A percentile compares a stretch with the other conserved stretches of the same genome.
Conservation (phyloP, 2,888 invertebrate genomes). For the Tinea semifulvella region DNA sequence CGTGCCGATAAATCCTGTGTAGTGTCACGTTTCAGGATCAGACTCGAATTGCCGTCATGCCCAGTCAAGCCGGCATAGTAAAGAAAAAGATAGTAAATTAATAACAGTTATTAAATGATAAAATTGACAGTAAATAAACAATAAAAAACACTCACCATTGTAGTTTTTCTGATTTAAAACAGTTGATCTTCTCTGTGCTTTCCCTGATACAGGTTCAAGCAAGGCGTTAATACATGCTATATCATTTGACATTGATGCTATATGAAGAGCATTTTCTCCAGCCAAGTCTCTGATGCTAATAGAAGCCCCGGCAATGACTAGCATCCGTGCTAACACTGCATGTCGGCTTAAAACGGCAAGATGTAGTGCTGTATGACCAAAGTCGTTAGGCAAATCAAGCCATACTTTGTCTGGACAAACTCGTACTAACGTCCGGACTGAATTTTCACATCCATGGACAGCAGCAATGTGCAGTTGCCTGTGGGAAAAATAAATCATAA, state of each 20-base stretch:
- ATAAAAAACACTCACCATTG: slow-evolving; percentile 83
- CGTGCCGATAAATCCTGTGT: no score
- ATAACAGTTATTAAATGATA: no score
- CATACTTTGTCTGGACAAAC: slow-evolving; percentile 80
- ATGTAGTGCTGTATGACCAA: slow-evolving; percentile 85
- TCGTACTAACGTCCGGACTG: slow-evolving; percentile 77
- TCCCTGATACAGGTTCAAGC: slow-evolving; percentile 68
- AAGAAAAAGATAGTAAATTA: no score
- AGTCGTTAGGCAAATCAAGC: slow-evolving; percentile 83
- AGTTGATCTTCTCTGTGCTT: slow-evolving; percentile 46
- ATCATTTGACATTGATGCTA: slow-evolving; percentile 79
- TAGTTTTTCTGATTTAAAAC: slow-evolving; percentile 85
- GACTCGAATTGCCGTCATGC: no score
- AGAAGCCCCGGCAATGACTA: slow-evolving; percentile 82
- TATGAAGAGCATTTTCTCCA: slow-evolving; percentile 89
- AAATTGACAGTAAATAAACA: no score
- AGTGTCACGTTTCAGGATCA: no score
- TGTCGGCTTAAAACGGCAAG: slow-evolving; percentile 83
- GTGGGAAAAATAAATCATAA: slow-evolving; percentile 28
- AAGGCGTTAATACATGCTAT: slow-evolving; percentile 77
- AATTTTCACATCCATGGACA: slow-evolving; percentile 76
- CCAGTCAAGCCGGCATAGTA: no score
- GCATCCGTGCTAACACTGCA: slow-evolving; percentile 75
- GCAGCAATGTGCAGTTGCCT: slow-evolving; percentile 89
- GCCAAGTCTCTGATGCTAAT: slow-evolving; percentile 72